phyloP scores from a whole-genome alignment of 2,888 invertebrate genomes.

The Oligia fasciuncula region DNA sequence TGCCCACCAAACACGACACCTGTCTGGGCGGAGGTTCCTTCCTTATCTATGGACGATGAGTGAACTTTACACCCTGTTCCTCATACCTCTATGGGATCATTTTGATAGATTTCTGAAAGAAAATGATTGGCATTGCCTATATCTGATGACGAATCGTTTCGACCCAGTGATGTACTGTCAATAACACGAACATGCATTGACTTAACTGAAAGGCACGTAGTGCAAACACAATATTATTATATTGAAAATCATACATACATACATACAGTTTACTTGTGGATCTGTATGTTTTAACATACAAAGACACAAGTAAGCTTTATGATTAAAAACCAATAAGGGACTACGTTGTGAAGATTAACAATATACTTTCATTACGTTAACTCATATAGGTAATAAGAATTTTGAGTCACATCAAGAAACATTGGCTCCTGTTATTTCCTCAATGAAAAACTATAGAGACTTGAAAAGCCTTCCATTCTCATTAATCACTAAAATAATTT shows the following conservation, averaged over 20 bases:
- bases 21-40: neutral
- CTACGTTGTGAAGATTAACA: too few relatives aligned
- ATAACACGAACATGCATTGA: neutral
- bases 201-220: neutral
- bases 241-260: neutral
- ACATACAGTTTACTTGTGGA: too few relatives aligned
- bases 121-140: neutral
- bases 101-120: neutral
- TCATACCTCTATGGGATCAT: neutral
- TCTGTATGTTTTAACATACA: too few relatives aligned
- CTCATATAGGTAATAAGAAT: neutral
- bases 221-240: neutral
- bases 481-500: constrained; percentile 7
- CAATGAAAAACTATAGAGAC: neutral
- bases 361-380: too few relatives aligned
- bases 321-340: too few relatives aligned
- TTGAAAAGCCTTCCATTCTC: neutral
- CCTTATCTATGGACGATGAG: neutral
- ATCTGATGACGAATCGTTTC: neutral
- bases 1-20: neutral
- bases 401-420: neutral
- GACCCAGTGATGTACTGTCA: neutral
- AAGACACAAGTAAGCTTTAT: neutral
- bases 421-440: neutral
- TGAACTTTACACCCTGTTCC: neutral